These are phyloP conservation scores for Rattus norvegicus DNA, from an alignment of 2,113 vertebrate genomes.

Conservation along the genomic window GRCr8 NC_086024.1:115016001-115016500, in stretches of 20 bases:
- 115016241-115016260: too few species aligned
- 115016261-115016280: background rate
- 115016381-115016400: background rate
- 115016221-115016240: too few species aligned
- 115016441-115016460: background rate
- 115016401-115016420: background rate
- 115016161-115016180: too few species aligned
- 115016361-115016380: background rate
- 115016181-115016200: too few species aligned
- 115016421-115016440: background rate
- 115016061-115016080: background rate
- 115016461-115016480: too few species aligned
- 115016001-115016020: background rate
- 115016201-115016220: too few species aligned
- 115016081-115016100: too few species aligned
- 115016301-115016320: constrained; percentile 19
- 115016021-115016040: background rate
- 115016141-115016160: too few species aligned
- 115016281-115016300: background rate
- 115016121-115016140: too few species aligned
- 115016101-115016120: too few species aligned
- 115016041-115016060: background rate
- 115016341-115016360: background rate
- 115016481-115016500: too few species aligned
- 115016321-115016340: background rate